Percentiles rank a stretch among this genome's conserved stretches.
Evolutionary conservation across 2,888 invertebrate species (phyloP).

Genomic region (Orthonychiurus folsomi): DNA sequence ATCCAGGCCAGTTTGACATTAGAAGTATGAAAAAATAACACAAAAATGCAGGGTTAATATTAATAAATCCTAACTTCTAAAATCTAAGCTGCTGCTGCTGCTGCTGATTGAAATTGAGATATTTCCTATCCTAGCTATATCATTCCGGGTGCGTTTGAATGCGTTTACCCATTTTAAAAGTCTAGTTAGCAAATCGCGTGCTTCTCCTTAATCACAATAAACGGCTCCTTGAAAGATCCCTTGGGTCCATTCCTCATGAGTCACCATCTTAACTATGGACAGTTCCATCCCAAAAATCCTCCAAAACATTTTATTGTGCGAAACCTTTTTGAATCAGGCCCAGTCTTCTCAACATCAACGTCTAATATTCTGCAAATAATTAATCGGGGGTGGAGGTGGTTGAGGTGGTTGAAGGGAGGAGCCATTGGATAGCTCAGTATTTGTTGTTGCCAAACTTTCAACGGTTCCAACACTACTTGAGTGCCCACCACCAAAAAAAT

Average conservation of each 20-base stretch:
- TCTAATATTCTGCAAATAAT: background rate
- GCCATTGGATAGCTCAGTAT: constrained; percentile 23
- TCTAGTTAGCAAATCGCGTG: background rate
- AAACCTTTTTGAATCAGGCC: background rate
- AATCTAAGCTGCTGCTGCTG: too few species aligned
- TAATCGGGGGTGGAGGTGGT: background rate
- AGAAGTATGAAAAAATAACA: too few species aligned
- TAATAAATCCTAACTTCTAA: too few species aligned
- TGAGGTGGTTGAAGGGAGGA: constrained; percentile 11
- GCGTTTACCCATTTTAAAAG: too few species aligned
- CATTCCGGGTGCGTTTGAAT: too few species aligned
- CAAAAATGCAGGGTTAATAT: too few species aligned
- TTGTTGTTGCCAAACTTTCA: constrained; percentile 22
- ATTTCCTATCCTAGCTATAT: too few species aligned
- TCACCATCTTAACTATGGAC: background rate
- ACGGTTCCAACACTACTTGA: constrained; percentile 13
- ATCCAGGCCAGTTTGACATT: too few species aligned
- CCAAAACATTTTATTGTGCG: background rate
- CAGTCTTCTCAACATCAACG: background rate
- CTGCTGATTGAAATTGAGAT: too few species aligned
- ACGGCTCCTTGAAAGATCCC: background rate
- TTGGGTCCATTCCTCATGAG: background rate
- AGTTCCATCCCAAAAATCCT: too few species aligned
- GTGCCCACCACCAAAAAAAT: constrained; percentile 6
- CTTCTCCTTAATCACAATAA: background rate